Conservation (phyloP, 2,888 invertebrate species). For the Nomada ruficornis region DNA sequence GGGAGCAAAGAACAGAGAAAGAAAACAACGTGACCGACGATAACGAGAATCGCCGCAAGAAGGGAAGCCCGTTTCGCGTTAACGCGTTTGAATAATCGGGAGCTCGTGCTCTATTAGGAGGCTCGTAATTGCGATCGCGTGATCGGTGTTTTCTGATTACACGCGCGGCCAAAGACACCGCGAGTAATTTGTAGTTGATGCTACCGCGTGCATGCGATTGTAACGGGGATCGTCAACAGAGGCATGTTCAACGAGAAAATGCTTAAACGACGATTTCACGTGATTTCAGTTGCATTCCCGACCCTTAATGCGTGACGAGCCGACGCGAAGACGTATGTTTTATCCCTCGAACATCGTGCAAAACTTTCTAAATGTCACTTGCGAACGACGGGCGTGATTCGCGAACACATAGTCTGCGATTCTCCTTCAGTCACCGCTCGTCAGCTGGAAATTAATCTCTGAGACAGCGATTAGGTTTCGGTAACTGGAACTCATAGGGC, state of each 20-base stretch:
- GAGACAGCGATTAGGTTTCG: constrained; percentile 1
- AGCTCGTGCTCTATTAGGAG: constrained; percentile 21
- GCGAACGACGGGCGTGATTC: background rate
- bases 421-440: too few relatives aligned
- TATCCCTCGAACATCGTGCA: background rate
- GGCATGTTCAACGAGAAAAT: background rate
- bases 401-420: background rate
- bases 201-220: background rate
- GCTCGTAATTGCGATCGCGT: constrained; percentile 21
- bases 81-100: constrained; percentile 44
- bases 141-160: constrained; percentile 38
- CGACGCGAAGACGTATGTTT: background rate
- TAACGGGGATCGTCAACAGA: constrained; percentile 5
- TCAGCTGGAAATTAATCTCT: background rate
- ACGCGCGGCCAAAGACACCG: constrained; percentile 11
- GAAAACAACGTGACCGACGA: background rate
- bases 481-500: background rate
- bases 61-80: constrained; percentile 16
- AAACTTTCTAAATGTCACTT: background rate
- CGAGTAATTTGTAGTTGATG: background rate
- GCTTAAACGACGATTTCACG: background rate
- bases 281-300: constrained; percentile 1
- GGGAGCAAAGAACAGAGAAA: too few relatives aligned
- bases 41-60: constrained; percentile 3
- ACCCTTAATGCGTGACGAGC: background rate